These are phyloP conservation scores for Diorhabda sublineata DNA, from an alignment of 1,140 invertebrate species.

Conservation along the genomic window DNA sequence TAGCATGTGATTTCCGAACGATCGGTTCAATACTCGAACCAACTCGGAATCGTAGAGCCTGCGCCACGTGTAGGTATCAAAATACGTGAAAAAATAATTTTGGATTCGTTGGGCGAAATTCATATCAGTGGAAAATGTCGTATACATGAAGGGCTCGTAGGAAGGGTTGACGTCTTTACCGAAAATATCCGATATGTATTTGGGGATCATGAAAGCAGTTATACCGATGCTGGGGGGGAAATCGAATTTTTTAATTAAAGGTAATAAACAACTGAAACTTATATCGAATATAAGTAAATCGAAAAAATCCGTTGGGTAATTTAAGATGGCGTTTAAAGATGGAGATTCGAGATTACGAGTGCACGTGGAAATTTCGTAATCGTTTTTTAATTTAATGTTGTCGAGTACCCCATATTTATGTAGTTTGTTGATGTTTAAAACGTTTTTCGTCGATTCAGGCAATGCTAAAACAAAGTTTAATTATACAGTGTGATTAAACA, in stretches of 20 bases:
- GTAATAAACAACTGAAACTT: constrained; percentile 26
- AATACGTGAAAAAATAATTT: constrained; percentile 25
- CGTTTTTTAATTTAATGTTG: too few relatives aligned
- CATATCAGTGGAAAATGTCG: constrained; percentile 21
- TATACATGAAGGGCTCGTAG: constrained; percentile 18
- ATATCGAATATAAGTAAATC: constrained; percentile 33
- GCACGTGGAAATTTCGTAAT: too few relatives aligned
- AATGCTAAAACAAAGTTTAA: too few relatives aligned
- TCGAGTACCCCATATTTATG: too few relatives aligned
- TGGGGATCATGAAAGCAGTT: constrained; percentile 27
- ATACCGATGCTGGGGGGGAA: constrained; percentile 25
- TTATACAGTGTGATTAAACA: too few relatives aligned
- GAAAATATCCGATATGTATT: constrained; percentile 27
- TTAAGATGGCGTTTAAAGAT: constrained; percentile 11
- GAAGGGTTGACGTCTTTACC: constrained; percentile 23
- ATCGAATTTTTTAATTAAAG: constrained; percentile 28
- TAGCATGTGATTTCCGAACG: constrained; percentile 24
- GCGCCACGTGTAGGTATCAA: constrained; percentile 14
- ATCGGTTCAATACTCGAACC: constrained; percentile 20
- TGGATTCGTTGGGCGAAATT: constrained; percentile 24
- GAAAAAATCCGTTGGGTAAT: constrained; percentile 31
- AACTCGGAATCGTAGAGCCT: background rate
- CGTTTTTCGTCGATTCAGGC: too few relatives aligned
- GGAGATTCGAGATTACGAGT: too few relatives aligned
- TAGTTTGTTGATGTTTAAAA: too few relatives aligned